Base-by-base conservation (phyloP, 2,888 invertebrate genomes). In the Bugula neritina region DNA sequence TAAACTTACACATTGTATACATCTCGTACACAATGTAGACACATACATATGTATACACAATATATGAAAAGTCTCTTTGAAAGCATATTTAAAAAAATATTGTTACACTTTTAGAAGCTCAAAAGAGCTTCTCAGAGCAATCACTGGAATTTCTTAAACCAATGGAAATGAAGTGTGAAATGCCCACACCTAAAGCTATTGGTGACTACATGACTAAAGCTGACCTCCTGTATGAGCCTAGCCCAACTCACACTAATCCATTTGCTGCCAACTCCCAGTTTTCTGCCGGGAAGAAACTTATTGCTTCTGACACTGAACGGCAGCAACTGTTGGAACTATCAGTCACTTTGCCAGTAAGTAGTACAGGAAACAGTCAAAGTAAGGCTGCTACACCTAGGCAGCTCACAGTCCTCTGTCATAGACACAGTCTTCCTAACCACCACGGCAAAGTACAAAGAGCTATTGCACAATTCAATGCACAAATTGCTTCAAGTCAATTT, bases 191-290 rank as follows among this genome's bases (percentile, higher is more conserved):
- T 73, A 89, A 84, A 73, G 80, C 90, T 77, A 89, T 92, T 10
- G 92, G 92, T 71, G 91, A 92, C 84, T 90, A 91, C 74, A 94
- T 94, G 90, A 90, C 92, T 71, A 75, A 79, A 58, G 80, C 82
- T 71, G 84, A 84, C 75, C 80, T 80, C 13, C 81, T 82, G 74
- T 84, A 84, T 75, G 77, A 78, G 17, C 84, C 84, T 23, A 5
- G 25, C 2, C 69, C 69, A 27, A 77, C 79, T 0, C 75, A 76
- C 55, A 75, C 75, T 69, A 82, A 80, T 74, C 80, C 79, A 69
- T 81, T 81, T 76, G 81, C 81, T 34, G 77, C 76, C 35, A 78
- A 79, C 73, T 75, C 78, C n/a, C 76, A 75, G 5, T 82, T 79
- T 73, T 76, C 79, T 35, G 78, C 79, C 75, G 81, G 69, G 5